Evolutionary conservation across 23 tunicate genomes (phyloP).

Genomic region (Trididemnum nubilum): DNA sequence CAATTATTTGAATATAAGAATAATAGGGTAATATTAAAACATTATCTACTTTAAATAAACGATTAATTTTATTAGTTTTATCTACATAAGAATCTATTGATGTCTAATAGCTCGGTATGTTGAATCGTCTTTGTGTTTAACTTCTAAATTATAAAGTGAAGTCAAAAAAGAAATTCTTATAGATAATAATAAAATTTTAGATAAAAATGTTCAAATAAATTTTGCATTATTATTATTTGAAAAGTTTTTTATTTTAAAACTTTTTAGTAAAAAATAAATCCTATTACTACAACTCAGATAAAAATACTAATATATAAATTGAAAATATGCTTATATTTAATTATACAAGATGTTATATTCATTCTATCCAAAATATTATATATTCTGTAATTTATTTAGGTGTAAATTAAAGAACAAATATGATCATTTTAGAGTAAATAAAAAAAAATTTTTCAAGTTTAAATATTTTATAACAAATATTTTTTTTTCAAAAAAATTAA

Average conservation of each 20-base stretch:
- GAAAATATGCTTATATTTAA: not conserved
- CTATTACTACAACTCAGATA: not conserved
- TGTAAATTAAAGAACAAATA: too few relatives aligned
- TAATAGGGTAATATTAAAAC: not conserved
- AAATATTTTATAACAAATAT: not conserved
- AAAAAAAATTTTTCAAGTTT: not conserved
- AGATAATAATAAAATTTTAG: not conserved
- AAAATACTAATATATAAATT: not conserved
- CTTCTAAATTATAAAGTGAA: not conserved
- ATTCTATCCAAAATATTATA: not conserved
- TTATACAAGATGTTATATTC: not conserved
- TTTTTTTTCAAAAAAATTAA: not conserved
- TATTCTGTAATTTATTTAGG: not conserved
- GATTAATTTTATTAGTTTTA: not conserved
- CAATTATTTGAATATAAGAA: not conserved
- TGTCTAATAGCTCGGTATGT: not conserved
- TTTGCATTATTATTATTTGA: not conserved
- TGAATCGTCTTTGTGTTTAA: not conserved
- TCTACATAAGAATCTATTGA: constrained; percentile 13
- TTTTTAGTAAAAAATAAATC: not conserved
- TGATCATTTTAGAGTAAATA: too few relatives aligned
- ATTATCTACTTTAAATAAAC: constrained; percentile 16
- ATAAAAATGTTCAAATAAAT: not conserved
- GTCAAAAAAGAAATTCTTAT: not conserved
- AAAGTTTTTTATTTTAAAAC: not conserved